A percentile compares a stretch with the other conserved stretches of the same genome.
These are phyloP conservation scores for Drosophila basisetae DNA, from an alignment of 2,888 invertebrate genomes.

Conservation along the genomic window DNA sequence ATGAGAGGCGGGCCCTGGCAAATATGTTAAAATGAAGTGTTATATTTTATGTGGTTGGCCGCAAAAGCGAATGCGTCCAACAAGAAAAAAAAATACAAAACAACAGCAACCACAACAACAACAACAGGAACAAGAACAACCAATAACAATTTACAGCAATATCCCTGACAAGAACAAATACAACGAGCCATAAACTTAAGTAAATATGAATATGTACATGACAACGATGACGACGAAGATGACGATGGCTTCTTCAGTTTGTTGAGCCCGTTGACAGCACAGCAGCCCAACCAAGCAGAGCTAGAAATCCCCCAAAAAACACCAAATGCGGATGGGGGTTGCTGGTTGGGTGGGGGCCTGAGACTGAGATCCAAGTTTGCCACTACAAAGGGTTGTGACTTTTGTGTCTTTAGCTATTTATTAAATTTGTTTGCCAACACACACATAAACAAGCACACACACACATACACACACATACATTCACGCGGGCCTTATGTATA, in stretches of 20 bases:
- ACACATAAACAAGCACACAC: slow-evolving; percentile 39
- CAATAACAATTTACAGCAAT: slow-evolving; percentile 52
- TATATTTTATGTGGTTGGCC: slow-evolving; percentile 75
- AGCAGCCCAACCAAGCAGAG: slow-evolving; percentile 3
- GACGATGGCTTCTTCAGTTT: slow-evolving; percentile 51
- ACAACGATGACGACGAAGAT: slow-evolving; percentile 8
- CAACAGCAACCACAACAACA: slow-evolving; percentile 22
- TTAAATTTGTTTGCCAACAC: slow-evolving; percentile 78
- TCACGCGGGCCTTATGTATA: neutral
- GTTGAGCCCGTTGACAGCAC: slow-evolving; percentile 39
- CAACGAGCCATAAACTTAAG: slow-evolving; percentile 69
- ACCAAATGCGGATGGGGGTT: neutral
- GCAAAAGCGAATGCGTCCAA: slow-evolving; percentile 31
- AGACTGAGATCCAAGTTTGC: slow-evolving; percentile 3
- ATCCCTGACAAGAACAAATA: slow-evolving; percentile 65
- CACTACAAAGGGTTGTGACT: slow-evolving; percentile 75
- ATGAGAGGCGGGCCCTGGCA: slow-evolving; percentile 53
- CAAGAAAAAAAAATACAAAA: neutral
- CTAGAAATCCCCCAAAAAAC: slow-evolving; percentile 1
- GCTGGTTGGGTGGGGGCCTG: neutral
- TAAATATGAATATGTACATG: slow-evolving; percentile 74
- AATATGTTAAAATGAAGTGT: slow-evolving; percentile 75
- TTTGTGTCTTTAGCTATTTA: slow-evolving; percentile 78
- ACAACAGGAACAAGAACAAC: slow-evolving; percentile 19
- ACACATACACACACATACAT: slow-evolving; percentile 1